phyloP scores from a whole-genome alignment of 1,140 invertebrate genomes.

The Drosophila insularis region DNA sequence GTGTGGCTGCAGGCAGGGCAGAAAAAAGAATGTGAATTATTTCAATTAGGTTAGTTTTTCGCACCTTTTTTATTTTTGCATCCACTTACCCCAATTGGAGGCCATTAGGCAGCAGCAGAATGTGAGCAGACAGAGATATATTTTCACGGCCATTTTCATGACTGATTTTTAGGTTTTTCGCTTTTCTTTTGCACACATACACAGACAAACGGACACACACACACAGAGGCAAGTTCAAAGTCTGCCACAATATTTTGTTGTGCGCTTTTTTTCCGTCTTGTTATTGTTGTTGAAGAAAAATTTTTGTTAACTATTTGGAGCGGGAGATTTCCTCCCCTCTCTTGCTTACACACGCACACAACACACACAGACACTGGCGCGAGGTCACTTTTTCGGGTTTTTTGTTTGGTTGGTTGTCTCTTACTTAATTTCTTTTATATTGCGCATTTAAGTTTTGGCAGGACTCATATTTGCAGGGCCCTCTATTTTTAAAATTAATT shows the following conservation, averaged over 20 bases:
- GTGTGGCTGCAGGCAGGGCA: constrained; percentile 45
- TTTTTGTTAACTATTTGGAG: constrained; percentile 8
- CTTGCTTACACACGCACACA: background rate
- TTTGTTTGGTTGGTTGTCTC: background rate
- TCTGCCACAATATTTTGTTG: constrained; percentile 34
- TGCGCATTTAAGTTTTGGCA: constrained; percentile 26
- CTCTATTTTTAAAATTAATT: background rate
- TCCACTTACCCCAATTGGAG: constrained; percentile 50
- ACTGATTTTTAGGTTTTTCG: constrained; percentile 49
- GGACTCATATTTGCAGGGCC: constrained; percentile 13
- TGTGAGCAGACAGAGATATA: constrained; percentile 50
- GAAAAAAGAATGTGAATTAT: constrained; percentile 7
- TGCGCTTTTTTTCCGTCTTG: background rate
- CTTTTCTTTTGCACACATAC: constrained; percentile 69
- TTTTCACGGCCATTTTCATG: constrained; percentile 42
- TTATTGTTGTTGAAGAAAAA: constrained; percentile 1
- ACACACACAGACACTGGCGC: background rate
- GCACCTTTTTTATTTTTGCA: constrained; percentile 33
- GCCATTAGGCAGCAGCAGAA: constrained; percentile 48
- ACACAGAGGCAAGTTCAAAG: constrained; percentile 63
- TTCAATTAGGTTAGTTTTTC: constrained; percentile 61
- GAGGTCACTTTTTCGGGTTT: background rate
- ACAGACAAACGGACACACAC: constrained; percentile 26
- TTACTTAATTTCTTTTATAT: constrained; percentile 32
- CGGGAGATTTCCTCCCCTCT: constrained; percentile 18